Percentiles rank a stretch among this genome's conserved stretches.
phyloP scores from a whole-genome alignment of 2,888 invertebrate species.

The Dioctria linearis region DNA sequence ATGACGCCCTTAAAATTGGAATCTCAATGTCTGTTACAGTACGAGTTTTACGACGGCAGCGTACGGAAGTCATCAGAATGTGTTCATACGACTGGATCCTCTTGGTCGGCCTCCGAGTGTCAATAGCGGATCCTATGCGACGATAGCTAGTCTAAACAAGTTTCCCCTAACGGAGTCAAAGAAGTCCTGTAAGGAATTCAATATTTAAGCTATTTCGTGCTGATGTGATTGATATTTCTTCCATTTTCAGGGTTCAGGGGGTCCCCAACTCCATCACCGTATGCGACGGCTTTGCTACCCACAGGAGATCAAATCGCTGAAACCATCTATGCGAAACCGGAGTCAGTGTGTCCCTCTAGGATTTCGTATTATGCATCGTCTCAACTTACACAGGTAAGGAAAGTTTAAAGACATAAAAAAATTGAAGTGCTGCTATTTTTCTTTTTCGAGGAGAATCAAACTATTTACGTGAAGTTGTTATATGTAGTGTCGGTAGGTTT shows the following conservation, averaged over 20 bases:
- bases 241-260: conserved; percentile 67
- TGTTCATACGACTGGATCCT: conserved; percentile 82
- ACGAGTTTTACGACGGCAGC: conserved; percentile 85
- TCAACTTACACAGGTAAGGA: conserved; percentile 76
- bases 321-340: conserved; percentile 76
- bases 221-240: not conserved
- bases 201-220: conserved; percentile 57
- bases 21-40: conserved; percentile 70
- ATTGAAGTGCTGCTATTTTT: too few species aligned
- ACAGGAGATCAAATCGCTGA: conserved; percentile 71
- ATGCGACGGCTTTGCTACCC: conserved; percentile 77
- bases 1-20: conserved; percentile 12
- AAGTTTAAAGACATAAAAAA: too few species aligned
- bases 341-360: conserved; percentile 73
- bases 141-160: conserved; percentile 86
- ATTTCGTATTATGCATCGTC: conserved; percentile 83
- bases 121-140: conserved; percentile 85
- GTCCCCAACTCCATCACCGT: conserved; percentile 78
- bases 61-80: conserved; percentile 83
- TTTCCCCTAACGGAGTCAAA: conserved; percentile 74
- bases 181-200: conserved; percentile 69
- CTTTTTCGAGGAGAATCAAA: too few species aligned
- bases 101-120: conserved; percentile 82
- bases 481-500: too few species aligned
- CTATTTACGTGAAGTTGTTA: too few species aligned